phyloP scores from a whole-genome alignment of 1,140 invertebrate genomes.

The Mercenaria mercenaria region DNA sequence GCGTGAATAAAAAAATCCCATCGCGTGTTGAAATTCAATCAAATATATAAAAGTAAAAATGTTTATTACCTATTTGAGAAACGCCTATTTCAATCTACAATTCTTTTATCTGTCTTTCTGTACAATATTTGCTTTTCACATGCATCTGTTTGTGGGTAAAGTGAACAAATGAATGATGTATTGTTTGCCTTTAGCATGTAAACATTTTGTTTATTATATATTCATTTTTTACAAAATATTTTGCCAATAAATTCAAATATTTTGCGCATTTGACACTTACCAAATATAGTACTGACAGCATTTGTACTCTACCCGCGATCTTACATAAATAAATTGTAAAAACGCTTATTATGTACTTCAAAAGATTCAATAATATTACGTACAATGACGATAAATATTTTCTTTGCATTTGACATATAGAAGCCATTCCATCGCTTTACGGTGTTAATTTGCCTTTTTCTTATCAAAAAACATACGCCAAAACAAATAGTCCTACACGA shows the following conservation, averaged over 20 bases:
- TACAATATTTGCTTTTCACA: conserved; percentile 20
- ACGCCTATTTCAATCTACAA: not conserved
- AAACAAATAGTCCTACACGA: too few relatives aligned
- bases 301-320: not conserved
- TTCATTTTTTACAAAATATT: not conserved
- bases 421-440: not conserved
- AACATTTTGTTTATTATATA: not conserved
- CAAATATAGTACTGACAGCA: not conserved
- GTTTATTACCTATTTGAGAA: not conserved
- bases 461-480: not conserved
- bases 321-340: not conserved
- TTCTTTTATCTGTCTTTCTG: not conserved
- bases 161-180: not conserved
- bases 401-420: not conserved
- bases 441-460: not conserved
- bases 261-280: not conserved
- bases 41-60: not conserved
- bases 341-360: not conserved
- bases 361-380: not conserved
- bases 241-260: not conserved
- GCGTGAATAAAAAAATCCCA: not conserved
- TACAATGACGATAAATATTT: not conserved
- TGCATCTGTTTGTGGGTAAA: not conserved
- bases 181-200: not conserved
- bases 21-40: not conserved